These are phyloP conservation scores for Drosophila paramelanica DNA, from an alignment of 2,888 invertebrate species.

Conservation along the genomic window DNA sequence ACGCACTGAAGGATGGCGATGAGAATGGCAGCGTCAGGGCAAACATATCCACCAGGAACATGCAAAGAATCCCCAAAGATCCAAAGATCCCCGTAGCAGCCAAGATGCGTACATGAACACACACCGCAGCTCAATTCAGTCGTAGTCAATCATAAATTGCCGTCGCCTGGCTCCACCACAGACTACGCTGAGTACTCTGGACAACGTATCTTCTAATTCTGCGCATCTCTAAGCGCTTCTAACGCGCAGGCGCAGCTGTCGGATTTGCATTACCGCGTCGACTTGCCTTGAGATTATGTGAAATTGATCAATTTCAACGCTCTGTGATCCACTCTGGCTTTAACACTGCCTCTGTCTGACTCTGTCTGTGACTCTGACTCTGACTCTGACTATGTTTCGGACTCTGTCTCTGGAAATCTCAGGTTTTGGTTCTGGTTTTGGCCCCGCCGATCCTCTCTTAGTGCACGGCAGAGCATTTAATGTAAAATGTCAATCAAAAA, in stretches of 20 bases:
- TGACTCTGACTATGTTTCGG: conserved; percentile 6
- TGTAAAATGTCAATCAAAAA: conserved; percentile 81
- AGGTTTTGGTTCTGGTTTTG: conserved; percentile 11
- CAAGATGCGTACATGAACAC: conserved; percentile 38
- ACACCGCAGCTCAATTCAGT: conserved; percentile 72
- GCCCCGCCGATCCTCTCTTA: conserved; percentile 1
- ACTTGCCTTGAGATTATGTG: conserved; percentile 81
- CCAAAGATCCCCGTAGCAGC: conserved; percentile 1
- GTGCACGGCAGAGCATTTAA: conserved; percentile 67
- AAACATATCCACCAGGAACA: conserved; percentile 27
- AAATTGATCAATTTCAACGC: conserved; percentile 84
- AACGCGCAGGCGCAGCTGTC: conserved; percentile 79
- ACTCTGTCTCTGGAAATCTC: conserved; percentile 14
- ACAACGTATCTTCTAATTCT: conserved; percentile 26
- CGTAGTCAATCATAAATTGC: conserved; percentile 81
- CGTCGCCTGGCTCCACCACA: conserved; percentile 11
- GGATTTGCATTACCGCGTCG: conserved; percentile 78
- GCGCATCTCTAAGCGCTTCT: conserved; percentile 67
- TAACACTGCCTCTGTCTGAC: background rate
- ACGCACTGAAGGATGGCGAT: conserved; percentile 58
- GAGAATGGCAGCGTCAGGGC: conserved; percentile 50
- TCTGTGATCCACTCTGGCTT: conserved; percentile 48
- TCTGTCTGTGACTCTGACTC: background rate
- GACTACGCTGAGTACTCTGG: conserved; percentile 6
- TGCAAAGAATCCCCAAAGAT: background rate